phyloP scores from a whole-genome alignment of 1,140 invertebrate species.

The Brachionus sp. region DNA sequence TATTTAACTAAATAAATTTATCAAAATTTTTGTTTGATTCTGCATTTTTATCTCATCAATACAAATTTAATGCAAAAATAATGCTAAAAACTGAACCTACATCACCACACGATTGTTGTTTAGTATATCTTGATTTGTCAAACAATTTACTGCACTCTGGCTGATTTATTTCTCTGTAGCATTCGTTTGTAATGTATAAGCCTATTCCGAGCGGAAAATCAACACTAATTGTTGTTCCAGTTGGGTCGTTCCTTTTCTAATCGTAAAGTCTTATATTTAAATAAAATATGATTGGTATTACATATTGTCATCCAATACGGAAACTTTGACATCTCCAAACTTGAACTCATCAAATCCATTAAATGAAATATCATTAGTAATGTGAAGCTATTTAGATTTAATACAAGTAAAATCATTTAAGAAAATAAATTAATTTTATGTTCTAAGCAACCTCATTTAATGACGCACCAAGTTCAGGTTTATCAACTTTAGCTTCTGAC shows the following conservation, averaged over 20 bases:
- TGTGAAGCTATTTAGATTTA: conserved; percentile 15
- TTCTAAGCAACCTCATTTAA: background rate
- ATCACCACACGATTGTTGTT: conserved; percentile 23
- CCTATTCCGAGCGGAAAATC: conserved; percentile 38
- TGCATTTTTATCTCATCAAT: too few relatives aligned
- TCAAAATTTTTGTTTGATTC: too few relatives aligned
- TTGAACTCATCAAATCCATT: conserved; percentile 43
- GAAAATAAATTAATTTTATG: background rate
- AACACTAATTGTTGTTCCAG: conserved; percentile 23
- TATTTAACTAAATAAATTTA: too few relatives aligned
- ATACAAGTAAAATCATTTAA: background rate
- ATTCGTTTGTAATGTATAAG: conserved; percentile 34
- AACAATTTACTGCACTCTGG: conserved; percentile 25
- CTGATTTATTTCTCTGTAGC: conserved; percentile 18
- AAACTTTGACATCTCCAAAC: conserved; percentile 33
- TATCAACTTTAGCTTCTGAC: background rate
- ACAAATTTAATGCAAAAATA: background rate
- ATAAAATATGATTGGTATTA: background rate
- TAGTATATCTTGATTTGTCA: background rate
- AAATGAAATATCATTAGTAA: conserved; percentile 31
- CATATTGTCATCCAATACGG: conserved; percentile 10
- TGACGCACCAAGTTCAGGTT: background rate
- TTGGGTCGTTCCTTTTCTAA: conserved; percentile 13
- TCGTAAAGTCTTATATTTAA: background rate
- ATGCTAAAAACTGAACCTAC: background rate